Evolutionary conservation across 2,113 vertebrate species (phyloP), one percentile per base, ranked within the genome.

Genomic region (Mormoops blainvillei): DNA sequence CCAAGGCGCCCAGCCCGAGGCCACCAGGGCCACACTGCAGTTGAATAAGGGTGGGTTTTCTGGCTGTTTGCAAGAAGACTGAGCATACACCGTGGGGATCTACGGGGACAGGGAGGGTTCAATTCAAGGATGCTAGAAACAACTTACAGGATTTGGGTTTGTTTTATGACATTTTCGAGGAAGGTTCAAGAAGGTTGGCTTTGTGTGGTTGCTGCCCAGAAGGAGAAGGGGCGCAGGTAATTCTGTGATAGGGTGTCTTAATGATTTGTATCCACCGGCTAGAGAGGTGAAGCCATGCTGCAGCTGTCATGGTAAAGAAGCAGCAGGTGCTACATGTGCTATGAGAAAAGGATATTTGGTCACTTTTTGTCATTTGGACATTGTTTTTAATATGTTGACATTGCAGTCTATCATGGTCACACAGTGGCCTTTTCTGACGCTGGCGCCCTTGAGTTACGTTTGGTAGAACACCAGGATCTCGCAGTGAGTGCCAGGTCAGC

Each of bases 31-130:
- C 58, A 33, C 26, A 24, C 20, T 18, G 52, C 38, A 31, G 16
- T 4, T 41, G 73, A 65, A 22, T 56, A 31, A 63, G 22, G 18
- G 33, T 9, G 33, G 58, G 28, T 41, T 48, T 41, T 48, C 10
- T 22, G 22, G 8, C 50, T 73, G 5, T 88, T 48, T 81, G 12
- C 19, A 18, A 20, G 38, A 68, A 38, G 33, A 11, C 28, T 80
- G 48, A 56, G 50, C 7, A 0, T 18, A 50, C 11, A 8, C 10
- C 6, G 1, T 0, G 4, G 45, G 5, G 26, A 7, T 2, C 0
- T 26, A 3, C 0, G 2, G n/a, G 2, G 18, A 10, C 3, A 31
- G 45, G 11, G 31, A 54, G 36, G 22, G 1, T 31, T 80, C 33
- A 15, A 56, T n/a, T 8, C 15, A 18, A 95, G 33, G 68, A 31